Base-by-base conservation (phyloP, 2,797 vertebrate species). In the Coregonus sp. region DNA sequence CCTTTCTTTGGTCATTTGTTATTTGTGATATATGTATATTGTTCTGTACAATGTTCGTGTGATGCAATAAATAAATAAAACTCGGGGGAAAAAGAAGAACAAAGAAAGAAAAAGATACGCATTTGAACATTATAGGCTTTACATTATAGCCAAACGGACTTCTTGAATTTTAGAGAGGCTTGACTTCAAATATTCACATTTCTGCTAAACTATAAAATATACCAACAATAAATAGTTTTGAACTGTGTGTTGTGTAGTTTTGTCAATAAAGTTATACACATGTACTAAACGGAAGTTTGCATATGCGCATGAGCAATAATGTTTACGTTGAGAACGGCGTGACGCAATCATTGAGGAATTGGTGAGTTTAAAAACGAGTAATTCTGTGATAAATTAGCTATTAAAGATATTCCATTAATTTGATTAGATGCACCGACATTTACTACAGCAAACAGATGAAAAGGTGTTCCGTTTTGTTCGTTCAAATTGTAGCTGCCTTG, bases 181-280 rank as follows among this genome's bases (percentile, higher is more conserved):
- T 47, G 9, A 63, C 2, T 63, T 63, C 20, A 9, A 25, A 9
- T 25, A 63, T 63, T 63, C 7, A 47, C 25, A 25, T 25, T 63
- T 63, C 20, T 63, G n/a, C 59, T 3, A 1, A 63, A 20, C 7
- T 63, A 63, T n/a, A 11, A 63, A 12, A 9, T 12, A 11, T 11
- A 63, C 3, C 1, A 37, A 40, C 47, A 70, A 40, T 18, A 0
- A 6, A 31, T 33, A 7, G 11, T 68, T 67, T 35, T 11, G n/a
- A 52, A 14, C 12, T 29, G 6, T 29, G 29, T 35, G 15, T 3
- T 54, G 14, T 4, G 29, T 56, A 3, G 11, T 16, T 33, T 47
- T 81, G 37, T 80, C 35, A 80, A 88, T 88, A 88, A 86, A 88
- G 84, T 80, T 87, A 56, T 68, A 33, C 52, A 73, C 6, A 12